These are phyloP conservation scores for Elephantulus edwardii DNA, from an alignment of 2,113 vertebrate genomes.

Conservation along the genomic window DNA sequence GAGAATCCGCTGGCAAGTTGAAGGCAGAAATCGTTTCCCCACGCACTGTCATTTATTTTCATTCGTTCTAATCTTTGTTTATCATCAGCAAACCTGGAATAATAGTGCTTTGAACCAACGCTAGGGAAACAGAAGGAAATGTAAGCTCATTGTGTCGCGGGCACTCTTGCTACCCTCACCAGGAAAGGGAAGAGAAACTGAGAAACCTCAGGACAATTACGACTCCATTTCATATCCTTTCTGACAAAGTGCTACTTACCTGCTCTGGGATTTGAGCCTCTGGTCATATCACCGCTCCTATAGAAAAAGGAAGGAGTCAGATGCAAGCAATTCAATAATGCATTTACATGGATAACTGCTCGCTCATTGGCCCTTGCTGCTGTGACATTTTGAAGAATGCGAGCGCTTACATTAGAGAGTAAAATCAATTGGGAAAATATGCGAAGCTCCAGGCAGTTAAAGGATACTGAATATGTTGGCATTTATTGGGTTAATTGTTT, in stretches of 20 bases:
- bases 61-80: conserved; percentile 47
- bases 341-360: neutral
- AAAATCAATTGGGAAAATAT: neutral
- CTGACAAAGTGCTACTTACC: conserved; percentile 40
- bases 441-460: neutral
- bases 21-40: neutral
- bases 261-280: conserved; percentile 6
- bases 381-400: neutral
- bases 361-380: neutral
- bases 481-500: conserved; percentile 86
- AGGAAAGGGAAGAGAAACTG: conserved; percentile 44
- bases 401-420: neutral
- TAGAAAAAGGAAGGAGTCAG: neutral
- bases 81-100: neutral
- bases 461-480: conserved; percentile 43
- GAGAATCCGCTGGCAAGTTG: neutral
- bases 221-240: conserved; percentile 50
- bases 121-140: conserved; percentile 35
- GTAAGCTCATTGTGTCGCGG: neutral
- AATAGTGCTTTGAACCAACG: neutral
- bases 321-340: neutral
- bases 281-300: neutral
- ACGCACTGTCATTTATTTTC: neutral
- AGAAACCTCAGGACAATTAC: conserved; percentile 49
- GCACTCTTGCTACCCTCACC: neutral